Evolutionary conservation across 2,888 invertebrate species (phyloP), one percentile per base, ranked within the genome.

Genomic region (Gerris lacustris): DNA sequence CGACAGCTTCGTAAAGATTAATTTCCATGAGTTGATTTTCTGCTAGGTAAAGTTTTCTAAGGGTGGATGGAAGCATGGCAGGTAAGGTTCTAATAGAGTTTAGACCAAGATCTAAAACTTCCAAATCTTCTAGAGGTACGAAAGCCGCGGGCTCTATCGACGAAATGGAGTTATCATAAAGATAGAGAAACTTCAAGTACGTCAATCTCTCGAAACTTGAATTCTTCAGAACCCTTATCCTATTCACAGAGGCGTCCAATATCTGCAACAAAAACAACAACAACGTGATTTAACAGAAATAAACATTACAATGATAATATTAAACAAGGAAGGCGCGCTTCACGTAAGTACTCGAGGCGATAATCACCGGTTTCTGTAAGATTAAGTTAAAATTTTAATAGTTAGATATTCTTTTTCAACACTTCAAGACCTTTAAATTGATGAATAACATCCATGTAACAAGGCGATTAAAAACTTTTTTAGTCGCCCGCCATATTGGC

Each of bases 11-110:
- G 18, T 66, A 15, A 0, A 87, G 87, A 43, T 78, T 79, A 18
- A 80, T 75, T 71, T 84, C 83, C 7, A 80, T 76, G 67, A 86
- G 77, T 0, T 81, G 80, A 77, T 86, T 87, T 6, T 83, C 80
- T 45, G 80, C 82, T 2, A 88, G 80, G 76, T 86, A 87, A 44
- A 89, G 79, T 77, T 86, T 87, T 69, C 87, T 81, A 72, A 89
- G 69, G 4, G 73, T 78, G 0, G 83, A 82, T 0, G 87, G 85
- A 74, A 88, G 76, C 71, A 84, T 83, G 67, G 88, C 63, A 6
- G 86, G 85, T 0, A 87, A 78, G 45, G 80, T 78, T 66, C 81
- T 76, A 67, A 85, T 80, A 0, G 83, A 83, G 77, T 86, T 87
- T 71, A 81, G 82, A 2, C 85, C 82, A 6, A 87, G 80, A 75